Evolutionary conservation across 1,140 invertebrate species (phyloP).

Genomic region (Heliconius congener): DNA sequence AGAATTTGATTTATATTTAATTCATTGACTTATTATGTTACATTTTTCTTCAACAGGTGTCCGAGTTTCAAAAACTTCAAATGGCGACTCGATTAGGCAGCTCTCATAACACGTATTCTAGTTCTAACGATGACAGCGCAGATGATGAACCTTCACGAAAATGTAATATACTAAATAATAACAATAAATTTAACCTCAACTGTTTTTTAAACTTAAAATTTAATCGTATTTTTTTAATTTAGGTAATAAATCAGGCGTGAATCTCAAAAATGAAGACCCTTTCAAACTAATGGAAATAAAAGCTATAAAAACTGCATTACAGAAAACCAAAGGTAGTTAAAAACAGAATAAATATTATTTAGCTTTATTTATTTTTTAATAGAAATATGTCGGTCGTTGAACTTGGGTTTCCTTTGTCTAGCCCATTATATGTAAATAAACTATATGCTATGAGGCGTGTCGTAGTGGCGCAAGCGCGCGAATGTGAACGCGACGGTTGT

Average conservation of each 20-base stretch:
- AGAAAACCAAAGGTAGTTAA: constrained; percentile 71
- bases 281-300: constrained; percentile 78
- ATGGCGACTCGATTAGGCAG: constrained; percentile 63
- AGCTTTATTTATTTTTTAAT: constrained; percentile 10
- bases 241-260: constrained; percentile 67
- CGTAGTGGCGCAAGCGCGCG: no score
- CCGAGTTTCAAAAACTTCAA: constrained; percentile 78
- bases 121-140: constrained; percentile 67
- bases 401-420: no score
- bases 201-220: not conserved
- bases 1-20: not conserved
- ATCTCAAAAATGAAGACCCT: constrained; percentile 74
- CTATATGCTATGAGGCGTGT: no score
- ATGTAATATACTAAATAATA: constrained; percentile 45
- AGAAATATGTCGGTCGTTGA: not conserved
- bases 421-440: no score
- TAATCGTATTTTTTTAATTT: constrained; percentile 21
- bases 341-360: not conserved
- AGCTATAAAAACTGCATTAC: constrained; percentile 72
- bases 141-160: constrained; percentile 64
- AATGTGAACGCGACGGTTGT: no score
- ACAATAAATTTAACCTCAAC: not conserved
- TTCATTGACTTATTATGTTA: constrained; percentile 17
- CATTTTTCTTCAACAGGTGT: constrained; percentile 56
- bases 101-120: constrained; percentile 71